These are phyloP conservation scores for Ciconia boyciana DNA, from an alignment of 2,113 vertebrate genomes.

Conservation along the genomic window DNA sequence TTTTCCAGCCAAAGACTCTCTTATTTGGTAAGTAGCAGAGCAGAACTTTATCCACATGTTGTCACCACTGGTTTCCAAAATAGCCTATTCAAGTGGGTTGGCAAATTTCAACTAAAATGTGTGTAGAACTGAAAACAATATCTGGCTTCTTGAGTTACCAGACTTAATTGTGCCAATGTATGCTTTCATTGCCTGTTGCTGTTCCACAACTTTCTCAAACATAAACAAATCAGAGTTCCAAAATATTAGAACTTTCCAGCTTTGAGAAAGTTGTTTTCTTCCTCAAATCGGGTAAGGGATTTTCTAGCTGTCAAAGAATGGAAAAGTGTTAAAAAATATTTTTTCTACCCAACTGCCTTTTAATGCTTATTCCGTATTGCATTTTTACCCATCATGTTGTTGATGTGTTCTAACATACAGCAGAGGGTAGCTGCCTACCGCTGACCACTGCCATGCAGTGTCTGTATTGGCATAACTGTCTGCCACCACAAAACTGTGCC, in stretches of 20 bases:
- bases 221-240: slow-evolving; percentile 57
- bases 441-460: background rate
- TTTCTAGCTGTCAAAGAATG: slow-evolving; percentile 52
- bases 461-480: background rate
- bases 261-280: slow-evolving; percentile 57
- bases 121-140: slow-evolving; percentile 56
- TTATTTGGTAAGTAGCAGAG: slow-evolving; percentile 51
- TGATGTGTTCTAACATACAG: background rate
- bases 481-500: background rate
- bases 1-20: slow-evolving; percentile 34
- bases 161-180: slow-evolving; percentile 57
- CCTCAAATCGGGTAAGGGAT: slow-evolving; percentile 12
- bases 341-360: background rate
- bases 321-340: slow-evolving; percentile 43
- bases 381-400: background rate
- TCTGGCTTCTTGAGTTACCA: slow-evolving; percentile 59
- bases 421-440: background rate
- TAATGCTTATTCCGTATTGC: background rate
- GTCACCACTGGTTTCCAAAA: slow-evolving; percentile 53
- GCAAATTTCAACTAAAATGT: slow-evolving; percentile 29
- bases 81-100: slow-evolving; percentile 45
- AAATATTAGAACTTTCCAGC: slow-evolving; percentile 58
- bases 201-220: slow-evolving; percentile 54
- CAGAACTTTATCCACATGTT: slow-evolving; percentile 58
- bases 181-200: slow-evolving; percentile 59